Base-by-base conservation (phyloP, 1,140 invertebrate genomes). In the Linepithema humile region DNA sequence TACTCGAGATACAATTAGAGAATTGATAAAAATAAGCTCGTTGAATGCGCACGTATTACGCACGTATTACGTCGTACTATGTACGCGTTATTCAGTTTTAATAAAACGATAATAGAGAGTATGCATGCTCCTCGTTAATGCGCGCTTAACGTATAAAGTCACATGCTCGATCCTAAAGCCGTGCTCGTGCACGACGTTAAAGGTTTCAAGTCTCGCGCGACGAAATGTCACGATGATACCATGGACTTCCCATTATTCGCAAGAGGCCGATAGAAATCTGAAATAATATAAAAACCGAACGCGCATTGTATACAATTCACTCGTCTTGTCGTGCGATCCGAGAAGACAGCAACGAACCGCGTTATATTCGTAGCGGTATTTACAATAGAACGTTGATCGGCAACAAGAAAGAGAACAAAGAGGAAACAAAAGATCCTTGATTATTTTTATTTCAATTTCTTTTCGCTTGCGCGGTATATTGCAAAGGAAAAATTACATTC, bases 201-300 rank as follows among this genome's bases (percentile, higher is more conserved):
- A 89, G 80, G 86, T 84, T 83, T 59, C 57, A 26, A 60, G 15
- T 17, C 59, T 62, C 88, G 84, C 59, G 86, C 83, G 80, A 78
- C 83, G 78, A 88, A 90, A 89, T 89, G 88, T 85, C 83, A 85
- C 72, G 74, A 78, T 35, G 26, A 43, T 67, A 85, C 78, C 65
- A 64, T 9, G 29, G n/a, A 48, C 29, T 65, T 55, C 53, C 84
- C 83, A 85, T 88, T 83, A 72, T 82, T 69, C 78, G 62, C 38
- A 35, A 57, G 60, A 15, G 32, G n/a, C 59, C 32, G 59, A 80
- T 40, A 55, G 57, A 80, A 40, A 80, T 67, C 64, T 55, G 35
- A 78, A 69, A 78, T 48, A 78, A 78, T 40, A 69, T 29, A 78
- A 78, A 78, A 67, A 64, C 29, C 29, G 23, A 65, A 65, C 26